Evolutionary conservation across 37 sponge, comb jelly and placozoan genomes (phyloP).

Genomic region (Corticium candelabrum): DNA sequence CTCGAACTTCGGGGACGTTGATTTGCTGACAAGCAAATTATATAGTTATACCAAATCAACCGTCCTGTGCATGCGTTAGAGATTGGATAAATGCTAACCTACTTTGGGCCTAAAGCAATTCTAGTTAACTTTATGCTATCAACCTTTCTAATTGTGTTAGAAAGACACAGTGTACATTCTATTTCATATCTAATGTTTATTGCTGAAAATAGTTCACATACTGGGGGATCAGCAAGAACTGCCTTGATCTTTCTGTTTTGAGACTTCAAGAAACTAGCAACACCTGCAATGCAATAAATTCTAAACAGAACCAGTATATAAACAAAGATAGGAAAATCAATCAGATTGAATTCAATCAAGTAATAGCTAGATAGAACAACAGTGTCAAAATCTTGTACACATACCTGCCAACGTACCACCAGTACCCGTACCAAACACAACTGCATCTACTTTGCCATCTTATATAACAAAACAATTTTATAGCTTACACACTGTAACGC

Average conservation of each 20-base stretch:
- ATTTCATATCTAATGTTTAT: no score
- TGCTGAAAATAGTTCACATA: constrained; percentile 13
- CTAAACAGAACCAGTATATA: background rate
- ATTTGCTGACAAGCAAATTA: no score
- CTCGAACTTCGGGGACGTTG: no score
- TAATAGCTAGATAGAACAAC: background rate
- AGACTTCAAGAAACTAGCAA: constrained; percentile 54
- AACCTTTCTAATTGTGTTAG: no score
- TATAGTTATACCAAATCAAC: no score
- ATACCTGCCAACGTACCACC: constrained; percentile 79
- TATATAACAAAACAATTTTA: background rate
- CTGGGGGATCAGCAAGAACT: constrained; percentile 74
- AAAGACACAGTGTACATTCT: no score
- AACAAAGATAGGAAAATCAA: background rate
- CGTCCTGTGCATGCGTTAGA: no score
- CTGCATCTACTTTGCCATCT: constrained; percentile 74
- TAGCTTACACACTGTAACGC: background rate
- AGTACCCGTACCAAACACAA: constrained; percentile 75
- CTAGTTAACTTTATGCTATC: no score
- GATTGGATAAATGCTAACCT: no score
- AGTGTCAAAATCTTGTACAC: background rate
- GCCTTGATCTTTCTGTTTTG: constrained; percentile 60
- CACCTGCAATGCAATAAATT: constrained; percentile 31
- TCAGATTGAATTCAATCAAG: background rate
- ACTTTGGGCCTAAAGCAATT: no score